A percentile compares a stretch with the other conserved stretches of the same genome.
These are phyloP conservation scores for Cheilosia pagana DNA, from an alignment of 2,888 invertebrate genomes.

Conservation along the genomic window DNA sequence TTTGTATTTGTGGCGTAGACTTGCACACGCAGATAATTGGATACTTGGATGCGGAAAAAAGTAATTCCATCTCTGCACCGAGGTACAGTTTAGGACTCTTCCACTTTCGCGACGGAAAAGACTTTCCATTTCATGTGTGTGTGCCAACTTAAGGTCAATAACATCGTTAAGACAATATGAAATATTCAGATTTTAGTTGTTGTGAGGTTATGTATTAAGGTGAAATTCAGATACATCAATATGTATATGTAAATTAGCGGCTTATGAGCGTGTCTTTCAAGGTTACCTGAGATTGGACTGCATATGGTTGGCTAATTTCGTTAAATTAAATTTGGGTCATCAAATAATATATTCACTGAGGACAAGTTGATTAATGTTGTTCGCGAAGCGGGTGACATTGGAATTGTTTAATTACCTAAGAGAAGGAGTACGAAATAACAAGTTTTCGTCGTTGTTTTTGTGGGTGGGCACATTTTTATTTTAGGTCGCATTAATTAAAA, in stretches of 20 bases:
- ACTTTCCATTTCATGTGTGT: conserved; percentile 54
- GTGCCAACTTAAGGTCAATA: conserved; percentile 61
- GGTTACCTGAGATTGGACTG: conserved; percentile 18
- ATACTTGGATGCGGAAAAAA: conserved; percentile 59
- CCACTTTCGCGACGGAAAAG: conserved; percentile 32
- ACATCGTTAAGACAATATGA: conserved; percentile 14
- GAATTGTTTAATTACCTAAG: conserved; percentile 11
- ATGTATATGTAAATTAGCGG: conserved; percentile 1
- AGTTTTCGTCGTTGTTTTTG: conserved; percentile 30
- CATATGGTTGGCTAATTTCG: conserved; percentile 12
- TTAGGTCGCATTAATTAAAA: no score
- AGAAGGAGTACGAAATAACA: conserved; percentile 36
- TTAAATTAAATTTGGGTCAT: conserved; percentile 36
- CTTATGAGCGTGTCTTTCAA: conserved; percentile 46
- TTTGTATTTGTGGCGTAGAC: conserved; percentile 38
- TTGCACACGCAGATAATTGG: conserved; percentile 49
- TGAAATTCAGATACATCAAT: neutral
- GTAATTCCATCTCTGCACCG: conserved; percentile 53
- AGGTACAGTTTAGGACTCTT: conserved; percentile 9
- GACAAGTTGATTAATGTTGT: conserved; percentile 18
- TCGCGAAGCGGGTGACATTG: conserved; percentile 38
- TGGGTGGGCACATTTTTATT: no score
- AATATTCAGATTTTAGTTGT: neutral
- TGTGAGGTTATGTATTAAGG: conserved; percentile 18
- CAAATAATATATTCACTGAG: conserved; percentile 3